Conservation (phyloP, 2,113 vertebrate species). For the Cepphus grylle region DNA sequence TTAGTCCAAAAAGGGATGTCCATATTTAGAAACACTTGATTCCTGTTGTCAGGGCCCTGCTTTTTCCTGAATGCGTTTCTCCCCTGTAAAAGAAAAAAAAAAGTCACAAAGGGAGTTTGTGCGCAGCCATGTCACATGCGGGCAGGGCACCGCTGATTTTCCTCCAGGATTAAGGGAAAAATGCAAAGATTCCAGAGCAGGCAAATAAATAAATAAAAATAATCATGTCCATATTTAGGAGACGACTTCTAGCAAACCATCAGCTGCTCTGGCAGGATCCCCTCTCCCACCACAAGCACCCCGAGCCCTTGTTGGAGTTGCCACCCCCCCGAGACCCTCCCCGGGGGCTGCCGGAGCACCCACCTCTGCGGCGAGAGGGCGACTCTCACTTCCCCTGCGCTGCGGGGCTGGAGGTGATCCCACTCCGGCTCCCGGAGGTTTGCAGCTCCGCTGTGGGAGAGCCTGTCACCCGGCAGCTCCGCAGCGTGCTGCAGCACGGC, state of each 20-base stretch:
- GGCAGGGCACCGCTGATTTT: background rate
- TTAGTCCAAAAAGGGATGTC: conserved; percentile 63
- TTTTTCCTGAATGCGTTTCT: conserved; percentile 32
- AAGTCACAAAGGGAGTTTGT: conserved; percentile 46
- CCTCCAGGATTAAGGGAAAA: background rate
- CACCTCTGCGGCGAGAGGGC: fast-evolving
- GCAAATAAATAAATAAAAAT: background rate
- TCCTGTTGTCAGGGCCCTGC: conserved; percentile 42
- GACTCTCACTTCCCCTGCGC: fast-evolving
- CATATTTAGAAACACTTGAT: conserved; percentile 66
- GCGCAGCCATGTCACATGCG: background rate
- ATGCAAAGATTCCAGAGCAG: background rate
- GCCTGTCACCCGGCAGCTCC: background rate
- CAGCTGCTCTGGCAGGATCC: background rate
- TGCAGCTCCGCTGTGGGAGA: background rate
- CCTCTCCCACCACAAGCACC: background rate
- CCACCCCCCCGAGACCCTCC: background rate
- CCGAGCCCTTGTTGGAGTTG: background rate
- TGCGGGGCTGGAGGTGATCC: fast-evolving
- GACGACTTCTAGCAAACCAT: background rate
- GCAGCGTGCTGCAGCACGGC: background rate
- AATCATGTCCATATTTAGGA: background rate
- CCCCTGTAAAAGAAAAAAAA: background rate
- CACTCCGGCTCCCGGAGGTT: background rate
- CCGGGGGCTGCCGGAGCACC: background rate